Evolutionary conservation across 1,140 invertebrate genomes (phyloP), one percentile per base, ranked within the genome.

Genomic region (Listronotus bonariensis): DNA sequence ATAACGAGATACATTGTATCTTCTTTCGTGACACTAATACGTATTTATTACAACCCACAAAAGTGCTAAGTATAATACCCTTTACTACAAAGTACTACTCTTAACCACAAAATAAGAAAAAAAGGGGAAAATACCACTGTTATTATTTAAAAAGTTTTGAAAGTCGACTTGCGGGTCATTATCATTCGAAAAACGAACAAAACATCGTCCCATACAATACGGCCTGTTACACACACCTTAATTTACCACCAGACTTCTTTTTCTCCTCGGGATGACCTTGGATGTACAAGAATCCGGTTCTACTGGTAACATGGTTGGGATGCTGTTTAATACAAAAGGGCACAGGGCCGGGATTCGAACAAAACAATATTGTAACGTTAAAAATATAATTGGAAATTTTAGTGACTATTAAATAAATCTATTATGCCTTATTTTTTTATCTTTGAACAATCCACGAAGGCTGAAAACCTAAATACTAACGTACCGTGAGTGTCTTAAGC

Each of bases 241-340:
- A 69, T 72, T 72, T 67, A 72, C 65, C 60, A 69, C 51, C 48
- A 65, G 62, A 65, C 53, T 65, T 65, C 53, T 65, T 65, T 65
- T 57, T 65, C 53, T 51, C 51, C 56, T 59, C 40, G 45, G 49
- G 41, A 48, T 65, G 71, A 72, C 71, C 71, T 72, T 72, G 68
- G 67, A 68, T 65, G 49, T 67, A 67, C 66, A 72, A 69, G 71
- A 72, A 72, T 72, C 71, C 71, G 68, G 71, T 72, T 65, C 69
- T 64, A 72, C 71, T 70, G 67, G 71, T 70, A 70, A 68, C 70
- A 60, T 57, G 66, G 58, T 42, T 55, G 60, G 52, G 65, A 66
- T 68, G 57, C 60, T 63, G 62, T 58, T 32, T 36, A 36, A 41
- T 60, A 65, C 43, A 63, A 67, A 67, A 69, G 60, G 58, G 61